Percentiles rank a stretch among this genome's conserved stretches.
Evolutionary conservation across 2,797 vertebrate species (phyloP).

Genomic region (Sebastes itinus): DNA sequence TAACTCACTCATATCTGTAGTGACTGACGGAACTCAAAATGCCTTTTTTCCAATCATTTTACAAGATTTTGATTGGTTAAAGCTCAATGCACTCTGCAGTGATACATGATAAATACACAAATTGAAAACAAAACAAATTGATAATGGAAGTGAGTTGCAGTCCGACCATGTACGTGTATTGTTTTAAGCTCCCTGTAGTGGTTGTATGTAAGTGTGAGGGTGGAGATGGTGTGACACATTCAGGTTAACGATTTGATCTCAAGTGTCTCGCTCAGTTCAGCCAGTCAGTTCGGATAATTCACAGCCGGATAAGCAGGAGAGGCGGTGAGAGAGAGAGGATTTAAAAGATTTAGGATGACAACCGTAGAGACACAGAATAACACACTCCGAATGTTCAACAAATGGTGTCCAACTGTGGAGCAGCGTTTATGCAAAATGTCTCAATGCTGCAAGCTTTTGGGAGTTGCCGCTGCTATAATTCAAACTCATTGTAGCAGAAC

Average conservation of each 20-base stretch:
- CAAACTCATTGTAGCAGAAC: background rate
- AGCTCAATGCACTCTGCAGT: background rate
- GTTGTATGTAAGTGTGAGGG: background rate
- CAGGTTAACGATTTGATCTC: constrained; percentile 48
- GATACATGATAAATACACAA: background rate
- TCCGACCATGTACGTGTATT: too few species aligned
- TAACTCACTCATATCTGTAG: background rate
- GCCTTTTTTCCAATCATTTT: background rate
- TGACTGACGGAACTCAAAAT: background rate
- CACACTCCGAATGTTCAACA: background rate
- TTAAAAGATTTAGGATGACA: background rate
- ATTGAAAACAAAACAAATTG: background rate
- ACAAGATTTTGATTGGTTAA: background rate
- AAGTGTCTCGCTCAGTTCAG: constrained; percentile 14
- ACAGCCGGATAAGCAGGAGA: constrained; percentile 31
- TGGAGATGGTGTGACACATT: constrained; percentile 49
- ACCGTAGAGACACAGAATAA: background rate
- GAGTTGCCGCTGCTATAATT: too few species aligned
- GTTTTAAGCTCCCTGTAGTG: background rate
- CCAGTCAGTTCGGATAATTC: constrained; percentile 42
- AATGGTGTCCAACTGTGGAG: background rate
- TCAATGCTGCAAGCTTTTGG: background rate
- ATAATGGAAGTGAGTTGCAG: background rate
- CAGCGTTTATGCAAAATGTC: background rate
- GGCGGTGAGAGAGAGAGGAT: background rate